Evolutionary conservation across 2,888 invertebrate species (phyloP), one percentile per base, ranked within the genome.

Genomic region (Monoplex corrugatus): DNA sequence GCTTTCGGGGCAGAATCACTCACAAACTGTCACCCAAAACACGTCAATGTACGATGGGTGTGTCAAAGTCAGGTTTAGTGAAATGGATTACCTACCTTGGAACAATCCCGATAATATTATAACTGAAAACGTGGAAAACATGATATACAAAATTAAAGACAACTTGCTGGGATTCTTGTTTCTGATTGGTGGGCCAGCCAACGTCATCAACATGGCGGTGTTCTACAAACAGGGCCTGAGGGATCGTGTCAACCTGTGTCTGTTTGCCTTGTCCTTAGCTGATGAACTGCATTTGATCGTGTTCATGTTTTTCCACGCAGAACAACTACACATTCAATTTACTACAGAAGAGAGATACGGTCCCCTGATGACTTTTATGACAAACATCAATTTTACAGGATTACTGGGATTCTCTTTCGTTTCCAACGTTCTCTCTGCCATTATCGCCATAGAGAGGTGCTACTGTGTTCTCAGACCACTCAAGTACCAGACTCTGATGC

Each of bases 131-230:
- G 1, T 43, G 23, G 80, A 80, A 2, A 23, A 28, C 23, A 80
- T 80, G 23, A 43, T 43, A 40, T 23, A 43, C 5, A 32, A 28
- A 43, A 28, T 43, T 23, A 80, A 80, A 43, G 38, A 80, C 80
- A 80, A 80, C 28, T 6, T 80, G 43, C 1, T 80, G 0, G 40
- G 23, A 6, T 28, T 80, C 13, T 28, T 80, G 80, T 80, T 80
- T 43, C 80, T 80, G 80, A 80, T 80, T 80, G 80, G 80, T 80
- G 80, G 80, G 43, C 80, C 80, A 43, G 80, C 80, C 28, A 80
- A 80, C 80, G 40, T 80, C 80, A 80, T 80, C 80, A 80, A 80
- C 80, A 40, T 80, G 80, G 80, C 43, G 43, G 80, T 80, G 80
- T 80, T 80, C 28, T 80, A 43, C 43, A 80, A 80, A 43, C 80